Evolutionary conservation across 2,113 vertebrate genomes (phyloP), one percentile per base, ranked within the genome.

Genomic region (Paedocypris sp.): DNA sequence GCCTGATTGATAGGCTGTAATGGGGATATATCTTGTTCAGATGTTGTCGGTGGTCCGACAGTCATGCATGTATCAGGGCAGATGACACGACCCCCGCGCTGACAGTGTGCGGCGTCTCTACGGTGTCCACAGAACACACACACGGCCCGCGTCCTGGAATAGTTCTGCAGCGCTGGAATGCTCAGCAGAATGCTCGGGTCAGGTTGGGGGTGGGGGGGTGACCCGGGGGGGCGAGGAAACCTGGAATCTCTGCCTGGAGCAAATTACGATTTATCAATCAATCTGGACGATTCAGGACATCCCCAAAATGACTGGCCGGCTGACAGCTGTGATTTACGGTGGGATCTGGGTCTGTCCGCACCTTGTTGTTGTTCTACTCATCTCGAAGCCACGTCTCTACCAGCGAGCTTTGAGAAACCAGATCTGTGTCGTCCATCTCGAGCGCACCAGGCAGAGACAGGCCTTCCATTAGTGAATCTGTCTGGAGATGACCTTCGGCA

Each of bases 111-210:
- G 13, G 49, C 51, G 68, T 74, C 47, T 49, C 29, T 26, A n/a
- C 7, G 15, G 50, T 66, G 54, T 71, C 69, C 41, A 65, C 32
- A 35, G 12, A 57, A 10, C 42, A 36, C 29, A 47, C 45, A 71
- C 60, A 59, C 39, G 52, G 4, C 28, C 62, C 56, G 49, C 67
- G 71, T 75, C 80, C 80, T 79, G 83, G 80, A 83, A 85, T 85
- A 87, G 80, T 77, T 82, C 71, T 36, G 19, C 53, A 70, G 67
- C 70, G 60, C 77, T 79, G 82, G 78, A 81, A 83, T 81, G 70
- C 75, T 75, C 60, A 62, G 45, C 56, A 60, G 73, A 82, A 79
- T 85, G 75, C 72, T 54, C 15, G 33, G 31, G 23, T 19, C 8
- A 33, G 35, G 53, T 46, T 60, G 51, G 38, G 28, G 35, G 36